A percentile compares a stretch with the other conserved stretches of the same genome.
phyloP scores from a whole-genome alignment of 2,888 invertebrate genomes.

The Xylota segnis region DNA sequence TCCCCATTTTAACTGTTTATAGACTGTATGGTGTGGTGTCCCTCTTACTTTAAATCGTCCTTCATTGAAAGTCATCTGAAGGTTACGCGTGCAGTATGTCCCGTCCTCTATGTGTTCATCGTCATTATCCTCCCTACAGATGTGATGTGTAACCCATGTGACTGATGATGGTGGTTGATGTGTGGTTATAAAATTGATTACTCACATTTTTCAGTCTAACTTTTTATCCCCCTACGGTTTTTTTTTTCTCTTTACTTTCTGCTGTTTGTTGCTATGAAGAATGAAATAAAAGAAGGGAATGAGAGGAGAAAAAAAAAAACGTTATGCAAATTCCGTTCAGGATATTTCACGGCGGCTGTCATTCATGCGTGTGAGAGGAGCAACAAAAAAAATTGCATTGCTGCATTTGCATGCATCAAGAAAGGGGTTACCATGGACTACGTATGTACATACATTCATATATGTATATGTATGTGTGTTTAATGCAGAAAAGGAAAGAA shows the following conservation, averaged over 20 bases:
- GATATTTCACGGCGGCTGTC: slow-evolving; percentile 48
- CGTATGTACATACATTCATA: not conserved
- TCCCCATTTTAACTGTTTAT: slow-evolving; percentile 2
- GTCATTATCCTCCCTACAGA: slow-evolving; percentile 36
- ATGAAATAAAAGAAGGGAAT: slow-evolving; percentile 11
- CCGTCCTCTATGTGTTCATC: slow-evolving; percentile 39
- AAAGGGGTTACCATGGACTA: slow-evolving; percentile 29
- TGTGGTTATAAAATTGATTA: slow-evolving; percentile 73
- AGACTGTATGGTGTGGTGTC: slow-evolving; percentile 2
- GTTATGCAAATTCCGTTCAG: slow-evolving; percentile 50
- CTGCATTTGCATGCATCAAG: slow-evolving; percentile 43
- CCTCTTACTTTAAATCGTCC: slow-evolving; percentile 46
- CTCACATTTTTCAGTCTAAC: slow-evolving; percentile 57
- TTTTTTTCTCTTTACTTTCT: too few species aligned
- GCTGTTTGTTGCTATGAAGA: not conserved
- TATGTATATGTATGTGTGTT: not conserved
- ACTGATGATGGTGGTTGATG: slow-evolving; percentile 61
- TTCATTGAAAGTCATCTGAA: slow-evolving; percentile 67
- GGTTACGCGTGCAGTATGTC: slow-evolving; percentile 66
- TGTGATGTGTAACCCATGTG: slow-evolving; percentile 54
- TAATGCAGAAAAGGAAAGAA: slow-evolving; percentile 27
- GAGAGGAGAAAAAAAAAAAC: slow-evolving; percentile 10
- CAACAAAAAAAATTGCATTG: slow-evolving; percentile 28
- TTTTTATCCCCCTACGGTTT: slow-evolving; percentile 27
- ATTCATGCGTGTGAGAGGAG: slow-evolving; percentile 52